A percentile compares a stretch with the other conserved stretches of the same genome.
Evolutionary conservation across 2,797 vertebrate genomes (phyloP).

Genomic region (Valencia hispanica): DNA sequence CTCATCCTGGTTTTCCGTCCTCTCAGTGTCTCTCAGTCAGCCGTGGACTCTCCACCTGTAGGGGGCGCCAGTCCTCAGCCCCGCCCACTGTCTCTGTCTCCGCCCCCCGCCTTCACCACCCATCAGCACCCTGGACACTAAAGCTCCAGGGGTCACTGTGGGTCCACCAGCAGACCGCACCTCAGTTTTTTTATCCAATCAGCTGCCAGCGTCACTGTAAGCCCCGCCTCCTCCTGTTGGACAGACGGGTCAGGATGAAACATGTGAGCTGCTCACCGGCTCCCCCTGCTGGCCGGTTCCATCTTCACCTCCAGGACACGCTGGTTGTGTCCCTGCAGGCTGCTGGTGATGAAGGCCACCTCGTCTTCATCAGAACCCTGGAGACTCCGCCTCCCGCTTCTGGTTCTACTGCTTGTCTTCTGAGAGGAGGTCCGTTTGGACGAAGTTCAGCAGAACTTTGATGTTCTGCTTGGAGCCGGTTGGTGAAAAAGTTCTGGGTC

Average conservation of each 20-base stretch:
- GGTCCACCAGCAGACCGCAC: neutral
- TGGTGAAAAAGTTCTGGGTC: neutral
- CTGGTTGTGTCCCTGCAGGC: constrained; percentile 27
- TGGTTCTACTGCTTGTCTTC: no score
- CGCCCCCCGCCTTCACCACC: constrained; percentile 74
- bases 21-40: constrained; percentile 76
- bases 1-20: neutral
- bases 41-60: constrained; percentile 62
- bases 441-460: no score
- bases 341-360: no score
- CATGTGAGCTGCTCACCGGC: neutral
- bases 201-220: constrained; percentile 33
- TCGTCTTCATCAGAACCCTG: no score
- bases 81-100: constrained; percentile 72
- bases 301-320: neutral
- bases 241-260: neutral
- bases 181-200: constrained; percentile 27
- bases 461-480: neutral
- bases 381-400: no score
- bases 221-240: constrained; percentile 33
- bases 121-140: constrained; percentile 77
- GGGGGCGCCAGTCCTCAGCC: constrained; percentile 66
- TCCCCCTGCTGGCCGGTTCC: neutral
- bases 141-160: constrained; percentile 21
- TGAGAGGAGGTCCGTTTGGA: no score